Conservation (phyloP, 2,797 vertebrate genomes). For the Malacoraja senta region DNA sequence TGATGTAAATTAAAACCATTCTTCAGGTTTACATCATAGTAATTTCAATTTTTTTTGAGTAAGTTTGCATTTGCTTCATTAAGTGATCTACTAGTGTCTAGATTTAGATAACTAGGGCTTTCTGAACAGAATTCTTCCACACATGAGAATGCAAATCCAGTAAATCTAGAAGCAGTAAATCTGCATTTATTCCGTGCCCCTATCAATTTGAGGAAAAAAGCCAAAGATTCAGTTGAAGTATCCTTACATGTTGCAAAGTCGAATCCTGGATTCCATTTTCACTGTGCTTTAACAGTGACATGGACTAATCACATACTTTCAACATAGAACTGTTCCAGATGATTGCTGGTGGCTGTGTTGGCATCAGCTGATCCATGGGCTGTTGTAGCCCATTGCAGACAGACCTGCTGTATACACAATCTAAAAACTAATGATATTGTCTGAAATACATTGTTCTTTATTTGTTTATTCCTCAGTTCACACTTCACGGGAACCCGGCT, state of each 20-base stretch:
- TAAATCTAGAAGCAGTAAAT: too few relatives aligned
- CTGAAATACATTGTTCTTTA: neutral
- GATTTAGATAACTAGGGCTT: neutral
- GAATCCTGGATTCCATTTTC: neutral
- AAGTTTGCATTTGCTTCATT: neutral
- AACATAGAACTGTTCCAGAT: neutral
- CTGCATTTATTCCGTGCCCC: neutral
- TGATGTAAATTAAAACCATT: neutral
- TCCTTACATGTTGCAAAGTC: neutral
- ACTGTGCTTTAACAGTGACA: neutral
- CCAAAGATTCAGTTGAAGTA: neutral
- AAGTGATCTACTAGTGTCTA: neutral
- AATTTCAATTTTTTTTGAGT: neutral
- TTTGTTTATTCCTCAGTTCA: conserved; percentile 64
- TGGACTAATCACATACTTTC: neutral
- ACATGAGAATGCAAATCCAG: too few relatives aligned
- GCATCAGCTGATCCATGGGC: neutral
- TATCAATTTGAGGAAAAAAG: neutral
- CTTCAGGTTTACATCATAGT: neutral
- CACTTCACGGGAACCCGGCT: conserved; percentile 88
- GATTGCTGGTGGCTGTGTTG: neutral
- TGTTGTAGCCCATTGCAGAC: neutral
- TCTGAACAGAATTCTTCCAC: neutral
- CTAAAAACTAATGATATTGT: neutral
- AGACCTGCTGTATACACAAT: neutral